Conservation (phyloP, 1,140 invertebrate species). For the Formica selysi region DNA sequence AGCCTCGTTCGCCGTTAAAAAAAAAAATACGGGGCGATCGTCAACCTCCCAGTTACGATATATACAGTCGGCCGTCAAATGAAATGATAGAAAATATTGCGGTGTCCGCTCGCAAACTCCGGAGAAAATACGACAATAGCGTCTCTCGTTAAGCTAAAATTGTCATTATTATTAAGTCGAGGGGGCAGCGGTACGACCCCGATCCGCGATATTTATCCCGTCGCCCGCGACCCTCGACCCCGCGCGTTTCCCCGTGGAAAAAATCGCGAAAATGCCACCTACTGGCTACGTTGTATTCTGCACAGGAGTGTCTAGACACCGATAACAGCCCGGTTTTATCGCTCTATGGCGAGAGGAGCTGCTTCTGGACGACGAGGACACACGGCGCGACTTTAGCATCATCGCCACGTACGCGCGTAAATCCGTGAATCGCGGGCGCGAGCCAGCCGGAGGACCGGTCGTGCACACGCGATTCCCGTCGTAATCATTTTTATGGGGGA, state of each 20-base stretch:
- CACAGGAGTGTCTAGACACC: background rate
- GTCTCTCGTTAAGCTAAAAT: constrained; percentile 12
- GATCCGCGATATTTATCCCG: constrained; percentile 37
- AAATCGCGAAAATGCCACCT: constrained; percentile 5
- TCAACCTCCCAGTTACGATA: background rate
- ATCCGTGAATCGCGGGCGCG: constrained; percentile 40
- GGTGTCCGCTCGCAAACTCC: background rate
- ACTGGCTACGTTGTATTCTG: constrained; percentile 41
- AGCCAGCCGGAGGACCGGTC: background rate
- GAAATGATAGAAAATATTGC: constrained; percentile 38
- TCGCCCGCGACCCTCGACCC: background rate
- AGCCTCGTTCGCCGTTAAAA: background rate
- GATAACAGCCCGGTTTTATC: constrained; percentile 55
- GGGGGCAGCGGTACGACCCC: constrained; percentile 19
- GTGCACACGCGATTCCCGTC: constrained; percentile 14
- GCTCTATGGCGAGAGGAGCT: background rate
- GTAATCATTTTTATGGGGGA: constrained; percentile 18
- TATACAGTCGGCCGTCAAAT: constrained; percentile 17
- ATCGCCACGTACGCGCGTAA: constrained; percentile 42
- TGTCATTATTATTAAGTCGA: constrained; percentile 22
- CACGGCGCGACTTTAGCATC: constrained; percentile 16
- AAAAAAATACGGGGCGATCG: constrained; percentile 25
- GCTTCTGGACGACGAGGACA: background rate
- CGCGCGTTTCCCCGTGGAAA: constrained; percentile 20
- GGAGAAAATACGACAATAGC: background rate